phyloP scores from a whole-genome alignment of 2,888 invertebrate species.

The Lithosia quadra region DNA sequence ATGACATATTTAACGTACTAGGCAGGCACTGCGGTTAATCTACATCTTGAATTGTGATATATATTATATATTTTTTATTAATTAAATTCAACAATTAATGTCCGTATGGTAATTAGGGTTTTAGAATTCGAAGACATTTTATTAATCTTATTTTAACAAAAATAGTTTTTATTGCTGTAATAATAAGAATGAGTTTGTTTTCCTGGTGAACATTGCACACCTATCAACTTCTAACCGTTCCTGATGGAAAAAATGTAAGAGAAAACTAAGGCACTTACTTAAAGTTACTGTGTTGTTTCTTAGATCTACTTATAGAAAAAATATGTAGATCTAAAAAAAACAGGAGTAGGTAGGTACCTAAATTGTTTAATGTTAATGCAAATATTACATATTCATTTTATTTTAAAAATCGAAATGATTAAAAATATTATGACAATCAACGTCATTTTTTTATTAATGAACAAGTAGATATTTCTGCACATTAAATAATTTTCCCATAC shows the following conservation, averaged over 20 bases:
- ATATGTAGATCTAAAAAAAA: neutral
- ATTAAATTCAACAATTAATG: neutral
- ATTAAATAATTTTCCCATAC: neutral
- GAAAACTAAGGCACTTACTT: neutral
- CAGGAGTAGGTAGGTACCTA: neutral
- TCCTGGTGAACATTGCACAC: neutral
- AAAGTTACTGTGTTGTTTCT: neutral
- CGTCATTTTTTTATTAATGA: neutral
- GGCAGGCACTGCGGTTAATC: conserved; percentile 8
- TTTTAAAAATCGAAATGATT: too few relatives aligned
- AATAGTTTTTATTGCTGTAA: neutral
- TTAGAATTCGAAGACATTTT: neutral
- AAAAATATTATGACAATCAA: neutral
- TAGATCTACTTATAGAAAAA: neutral
- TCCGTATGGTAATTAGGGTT: neutral
- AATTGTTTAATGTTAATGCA: neutral
- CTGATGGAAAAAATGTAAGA: neutral
- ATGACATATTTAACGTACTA: conserved; percentile 19
- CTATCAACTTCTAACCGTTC: neutral
- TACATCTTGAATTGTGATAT: conserved; percentile 21
- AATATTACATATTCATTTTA: too few relatives aligned
- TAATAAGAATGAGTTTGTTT: neutral
- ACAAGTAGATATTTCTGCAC: neutral
- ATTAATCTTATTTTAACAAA: neutral
- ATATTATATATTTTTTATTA: conserved; percentile 8